A percentile compares a stretch with the other conserved stretches of the same genome.
Conservation (phyloP, 2,888 invertebrate species). For the Cryptosula pallasiana region DNA sequence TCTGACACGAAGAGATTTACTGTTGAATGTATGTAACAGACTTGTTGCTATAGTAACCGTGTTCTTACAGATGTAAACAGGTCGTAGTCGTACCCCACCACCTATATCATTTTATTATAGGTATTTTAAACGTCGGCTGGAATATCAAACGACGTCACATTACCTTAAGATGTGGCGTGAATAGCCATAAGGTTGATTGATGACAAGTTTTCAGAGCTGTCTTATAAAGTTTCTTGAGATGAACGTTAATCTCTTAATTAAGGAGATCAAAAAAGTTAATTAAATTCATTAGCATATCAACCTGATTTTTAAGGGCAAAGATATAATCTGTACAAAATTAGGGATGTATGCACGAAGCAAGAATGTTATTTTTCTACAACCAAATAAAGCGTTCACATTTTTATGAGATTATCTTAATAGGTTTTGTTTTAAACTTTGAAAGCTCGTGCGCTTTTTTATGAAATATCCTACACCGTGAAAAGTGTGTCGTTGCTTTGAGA, state of each 20-base stretch:
- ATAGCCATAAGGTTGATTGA: constrained; percentile 2
- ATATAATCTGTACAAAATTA: constrained; percentile 15
- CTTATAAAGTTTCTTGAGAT: constrained; percentile 18
- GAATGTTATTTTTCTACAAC: background rate
- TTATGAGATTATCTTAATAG: too few species aligned
- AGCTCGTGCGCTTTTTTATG: too few species aligned
- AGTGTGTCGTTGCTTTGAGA: too few species aligned
- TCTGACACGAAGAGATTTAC: background rate
- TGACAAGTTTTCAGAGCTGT: constrained; percentile 2
- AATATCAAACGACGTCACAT: constrained; percentile 12
- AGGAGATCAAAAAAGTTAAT: constrained; percentile 23
- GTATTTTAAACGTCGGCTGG: background rate
- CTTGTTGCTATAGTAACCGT: background rate
- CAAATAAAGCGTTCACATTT: too few species aligned
- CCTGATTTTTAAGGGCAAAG: constrained; percentile 24
- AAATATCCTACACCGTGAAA: too few species aligned
- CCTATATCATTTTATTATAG: too few species aligned
- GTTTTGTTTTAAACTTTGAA: too few species aligned
- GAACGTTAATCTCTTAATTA: constrained; percentile 20
- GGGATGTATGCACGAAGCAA: background rate
- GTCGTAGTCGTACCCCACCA: background rate
- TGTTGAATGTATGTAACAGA: background rate
- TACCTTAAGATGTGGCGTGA: background rate
- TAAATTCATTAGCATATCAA: constrained; percentile 24
- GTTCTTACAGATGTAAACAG: background rate